phyloP scores from a whole-genome alignment of 2,797 vertebrate species.

The Lateolabrax maculatus region DNA sequence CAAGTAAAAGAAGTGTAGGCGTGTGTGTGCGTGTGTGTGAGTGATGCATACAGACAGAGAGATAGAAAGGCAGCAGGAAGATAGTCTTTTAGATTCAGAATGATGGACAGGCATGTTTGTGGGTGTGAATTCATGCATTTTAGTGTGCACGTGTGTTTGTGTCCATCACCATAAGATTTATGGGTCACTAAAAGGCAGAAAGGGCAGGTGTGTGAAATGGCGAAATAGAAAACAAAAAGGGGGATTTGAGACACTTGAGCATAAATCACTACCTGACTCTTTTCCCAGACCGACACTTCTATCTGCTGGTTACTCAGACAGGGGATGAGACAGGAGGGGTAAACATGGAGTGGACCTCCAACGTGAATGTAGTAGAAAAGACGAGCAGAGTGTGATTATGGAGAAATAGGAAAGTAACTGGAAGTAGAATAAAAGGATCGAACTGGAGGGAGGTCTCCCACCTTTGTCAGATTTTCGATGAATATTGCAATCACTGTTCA shows the following conservation, averaged over 20 bases:
- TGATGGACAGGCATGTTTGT: not conserved
- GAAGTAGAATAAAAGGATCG: not conserved
- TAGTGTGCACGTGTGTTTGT: constrained; percentile 19
- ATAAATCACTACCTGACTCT: constrained; percentile 65
- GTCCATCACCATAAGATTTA: constrained; percentile 47
- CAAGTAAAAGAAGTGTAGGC: constrained; percentile 45
- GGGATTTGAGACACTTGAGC: constrained; percentile 52
- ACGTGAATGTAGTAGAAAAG: not conserved
- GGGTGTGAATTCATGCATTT: constrained; percentile 32
- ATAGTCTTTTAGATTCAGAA: not conserved
- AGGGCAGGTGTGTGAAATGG: constrained; percentile 14
- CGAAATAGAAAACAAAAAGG: constrained; percentile 22
- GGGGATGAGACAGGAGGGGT: constrained; percentile 7
- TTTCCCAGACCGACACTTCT: constrained; percentile 59
- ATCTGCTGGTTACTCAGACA: constrained; percentile 46
- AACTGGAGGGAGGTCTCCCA: not conserved
- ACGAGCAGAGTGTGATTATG: not conserved
- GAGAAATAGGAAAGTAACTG: constrained; percentile 8
- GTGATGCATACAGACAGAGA: constrained; percentile 12
- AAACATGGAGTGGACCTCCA: not conserved
- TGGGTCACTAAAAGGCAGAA: constrained; percentile 51
- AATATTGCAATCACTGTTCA: not conserved
- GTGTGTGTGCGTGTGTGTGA: constrained; percentile 15
- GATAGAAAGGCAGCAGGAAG: constrained; percentile 3
- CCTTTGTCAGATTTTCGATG: not conserved